A percentile compares a stretch with the other conserved stretches of the same genome.
Conservation (phyloP, 2,888 invertebrate genomes). For the Pogonocherus hispidulus region DNA sequence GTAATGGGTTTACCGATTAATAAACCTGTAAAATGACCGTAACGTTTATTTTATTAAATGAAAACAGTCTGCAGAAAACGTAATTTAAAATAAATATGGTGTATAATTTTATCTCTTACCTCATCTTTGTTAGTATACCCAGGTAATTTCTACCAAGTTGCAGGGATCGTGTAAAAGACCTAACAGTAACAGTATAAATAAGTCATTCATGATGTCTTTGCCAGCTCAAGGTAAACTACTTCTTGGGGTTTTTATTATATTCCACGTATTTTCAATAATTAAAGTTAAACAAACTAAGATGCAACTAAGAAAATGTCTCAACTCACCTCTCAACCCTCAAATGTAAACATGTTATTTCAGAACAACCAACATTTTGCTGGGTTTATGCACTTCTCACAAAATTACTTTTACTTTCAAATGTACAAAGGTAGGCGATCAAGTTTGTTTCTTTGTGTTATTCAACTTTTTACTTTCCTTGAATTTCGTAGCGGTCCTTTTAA, state of each 20-base stretch:
- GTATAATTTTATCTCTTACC: constrained; percentile 42
- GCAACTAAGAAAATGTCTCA: constrained; percentile 12
- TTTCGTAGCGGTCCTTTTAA: constrained; percentile 40
- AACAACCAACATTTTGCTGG: constrained; percentile 26
- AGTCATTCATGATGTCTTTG: constrained; percentile 61
- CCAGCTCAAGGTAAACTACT: constrained; percentile 67
- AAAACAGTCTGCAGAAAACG: constrained; percentile 3
- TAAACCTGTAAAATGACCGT: constrained; percentile 14
- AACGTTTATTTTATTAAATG: not conserved
- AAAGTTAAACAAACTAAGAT: constrained; percentile 17
- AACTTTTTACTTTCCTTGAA: constrained; percentile 60
- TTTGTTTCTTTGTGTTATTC: constrained; percentile 64
- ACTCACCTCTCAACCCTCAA: constrained; percentile 41
- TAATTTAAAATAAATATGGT: not conserved
- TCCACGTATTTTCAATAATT: constrained; percentile 21
- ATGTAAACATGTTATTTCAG: constrained; percentile 39
- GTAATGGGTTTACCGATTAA: not conserved
- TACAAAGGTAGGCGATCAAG: constrained; percentile 63
- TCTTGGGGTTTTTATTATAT: constrained; percentile 52
- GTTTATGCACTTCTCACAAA: constrained; percentile 40
- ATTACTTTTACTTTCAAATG: constrained; percentile 67
- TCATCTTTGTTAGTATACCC: constrained; percentile 46
- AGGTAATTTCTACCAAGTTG: constrained; percentile 31
- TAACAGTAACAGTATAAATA: constrained; percentile 53
- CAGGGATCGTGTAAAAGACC: constrained; percentile 41